phyloP scores from a whole-genome alignment of 2,113 vertebrate species.

The Myodes glareolus region DNA sequence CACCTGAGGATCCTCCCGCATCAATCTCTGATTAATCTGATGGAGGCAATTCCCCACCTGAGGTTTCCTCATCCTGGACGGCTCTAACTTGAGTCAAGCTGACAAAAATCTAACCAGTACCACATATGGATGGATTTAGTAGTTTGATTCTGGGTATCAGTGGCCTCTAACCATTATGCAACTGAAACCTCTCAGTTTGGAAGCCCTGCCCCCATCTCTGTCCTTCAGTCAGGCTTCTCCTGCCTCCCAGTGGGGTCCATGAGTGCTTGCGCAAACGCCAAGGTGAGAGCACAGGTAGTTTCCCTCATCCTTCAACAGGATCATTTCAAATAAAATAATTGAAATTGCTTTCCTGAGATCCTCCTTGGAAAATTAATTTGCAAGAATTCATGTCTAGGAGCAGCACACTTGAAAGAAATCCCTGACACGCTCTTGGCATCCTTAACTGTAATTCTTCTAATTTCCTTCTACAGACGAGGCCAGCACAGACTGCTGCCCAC shows the following conservation, averaged over 20 bases:
- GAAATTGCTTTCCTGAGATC: neutral
- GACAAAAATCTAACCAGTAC: neutral
- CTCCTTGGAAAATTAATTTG: neutral
- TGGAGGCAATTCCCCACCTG: neutral
- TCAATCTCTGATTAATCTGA: neutral
- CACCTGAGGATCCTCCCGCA: neutral
- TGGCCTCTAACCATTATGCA: neutral
- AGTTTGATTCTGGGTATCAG: neutral
- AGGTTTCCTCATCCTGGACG: neutral
- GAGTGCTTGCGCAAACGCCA: neutral
- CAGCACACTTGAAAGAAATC: neutral
- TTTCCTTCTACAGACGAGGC: neutral
- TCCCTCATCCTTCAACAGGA: neutral
- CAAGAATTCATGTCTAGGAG: neutral
- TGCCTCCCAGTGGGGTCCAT: neutral
- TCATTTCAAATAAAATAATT: neutral
- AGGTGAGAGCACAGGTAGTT: neutral
- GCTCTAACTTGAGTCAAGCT: neutral
- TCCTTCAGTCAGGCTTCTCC: neutral
- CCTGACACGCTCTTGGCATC: neutral
- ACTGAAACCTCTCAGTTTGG: neutral
- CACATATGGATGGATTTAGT: neutral
- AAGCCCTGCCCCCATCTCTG: rapidly evolving
- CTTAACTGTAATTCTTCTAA: neutral
- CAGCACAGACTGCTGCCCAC: neutral